Evolutionary conservation across 2,113 vertebrate genomes (phyloP).

Genomic region (Calidris pygmaea): DNA sequence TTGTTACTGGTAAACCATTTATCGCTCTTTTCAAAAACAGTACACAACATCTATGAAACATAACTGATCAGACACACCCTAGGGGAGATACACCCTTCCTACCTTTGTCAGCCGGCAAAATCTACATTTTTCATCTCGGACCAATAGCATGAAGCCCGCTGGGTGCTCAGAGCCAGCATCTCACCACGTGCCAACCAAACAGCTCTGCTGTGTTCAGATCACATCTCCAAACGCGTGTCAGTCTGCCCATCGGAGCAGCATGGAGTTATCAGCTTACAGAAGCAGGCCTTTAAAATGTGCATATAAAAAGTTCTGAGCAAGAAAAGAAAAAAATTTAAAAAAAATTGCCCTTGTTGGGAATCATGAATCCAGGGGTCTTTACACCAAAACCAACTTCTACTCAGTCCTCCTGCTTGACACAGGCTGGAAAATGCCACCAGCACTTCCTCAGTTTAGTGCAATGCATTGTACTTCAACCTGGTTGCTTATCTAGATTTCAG

Average conservation of each 20-base stretch:
- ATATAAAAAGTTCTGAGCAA: neutral
- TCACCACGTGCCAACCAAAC: constrained; percentile 20
- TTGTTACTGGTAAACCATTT: constrained; percentile 35
- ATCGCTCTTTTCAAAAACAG: neutral
- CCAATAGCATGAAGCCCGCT: neutral
- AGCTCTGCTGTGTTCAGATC: neutral
- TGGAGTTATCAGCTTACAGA: neutral
- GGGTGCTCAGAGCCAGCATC: neutral
- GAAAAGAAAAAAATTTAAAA: neutral
- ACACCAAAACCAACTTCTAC: neutral
- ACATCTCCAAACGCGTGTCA: neutral
- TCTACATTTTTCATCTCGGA: constrained; percentile 28
- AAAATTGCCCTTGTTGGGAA: neutral
- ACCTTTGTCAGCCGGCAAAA: constrained; percentile 11
- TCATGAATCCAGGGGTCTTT: neutral
- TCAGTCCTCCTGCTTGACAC: neutral
- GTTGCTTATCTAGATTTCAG: neutral
- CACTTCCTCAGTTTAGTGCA: neutral
- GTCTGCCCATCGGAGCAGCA: neutral
- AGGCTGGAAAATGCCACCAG: neutral
- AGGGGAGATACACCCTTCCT: constrained; percentile 25
- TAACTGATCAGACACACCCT: constrained; percentile 35
- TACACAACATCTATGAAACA: neutral
- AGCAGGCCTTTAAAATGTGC: neutral
- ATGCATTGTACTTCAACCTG: neutral